Evolutionary conservation across 2,113 vertebrate genomes (phyloP).

Genomic region (Catharus bicknelli): DNA sequence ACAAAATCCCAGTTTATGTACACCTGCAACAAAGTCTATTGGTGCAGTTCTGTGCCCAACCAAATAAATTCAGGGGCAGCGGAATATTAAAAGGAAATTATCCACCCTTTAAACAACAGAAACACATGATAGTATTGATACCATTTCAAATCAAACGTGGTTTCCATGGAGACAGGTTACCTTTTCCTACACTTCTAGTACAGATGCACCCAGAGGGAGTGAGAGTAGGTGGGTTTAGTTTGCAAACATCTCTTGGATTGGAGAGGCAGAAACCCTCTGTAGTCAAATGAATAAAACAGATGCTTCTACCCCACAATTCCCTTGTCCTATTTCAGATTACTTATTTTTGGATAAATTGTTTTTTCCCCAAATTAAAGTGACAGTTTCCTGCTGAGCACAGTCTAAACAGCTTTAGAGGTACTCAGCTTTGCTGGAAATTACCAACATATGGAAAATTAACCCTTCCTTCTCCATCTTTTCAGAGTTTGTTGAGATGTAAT

Average conservation of each 20-base stretch:
- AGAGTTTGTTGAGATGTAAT: not conserved
- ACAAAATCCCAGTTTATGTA: not conserved
- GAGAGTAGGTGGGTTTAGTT: not conserved
- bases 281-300: not conserved
- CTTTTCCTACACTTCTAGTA: not conserved
- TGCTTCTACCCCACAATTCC: not conserved
- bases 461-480: not conserved
- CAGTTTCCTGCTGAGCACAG: fast-evolving
- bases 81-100: not conserved
- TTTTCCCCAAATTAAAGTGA: not conserved
- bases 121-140: not conserved
- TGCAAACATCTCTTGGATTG: not conserved
- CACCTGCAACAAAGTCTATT: not conserved
- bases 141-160: not conserved
- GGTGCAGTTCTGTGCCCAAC: not conserved
- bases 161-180: not conserved
- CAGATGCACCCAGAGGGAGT: not conserved
- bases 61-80: not conserved
- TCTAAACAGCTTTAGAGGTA: not conserved
- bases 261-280: fast-evolving
- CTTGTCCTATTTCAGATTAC: not conserved
- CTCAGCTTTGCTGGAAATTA: not conserved
- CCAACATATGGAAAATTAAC: not conserved
- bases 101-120: not conserved
- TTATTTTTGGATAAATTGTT: not conserved